These are phyloP conservation scores for Marcusenius ussheri DNA, from an alignment of 2,113 vertebrate genomes.

Conservation along the genomic window DNA sequence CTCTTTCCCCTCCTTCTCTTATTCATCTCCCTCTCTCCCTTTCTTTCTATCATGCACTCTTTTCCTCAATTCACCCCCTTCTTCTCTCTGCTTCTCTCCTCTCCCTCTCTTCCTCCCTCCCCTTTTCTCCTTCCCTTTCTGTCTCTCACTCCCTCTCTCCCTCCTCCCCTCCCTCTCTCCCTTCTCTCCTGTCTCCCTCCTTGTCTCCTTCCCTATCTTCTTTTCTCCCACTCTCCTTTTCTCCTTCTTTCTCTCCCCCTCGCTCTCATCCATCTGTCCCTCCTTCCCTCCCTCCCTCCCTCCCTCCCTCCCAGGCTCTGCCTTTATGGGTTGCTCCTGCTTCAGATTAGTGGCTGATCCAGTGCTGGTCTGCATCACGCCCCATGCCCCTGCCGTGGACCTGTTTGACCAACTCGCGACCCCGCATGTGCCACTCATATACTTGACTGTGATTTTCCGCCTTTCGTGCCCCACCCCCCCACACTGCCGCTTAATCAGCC, in stretches of 20 bases:
- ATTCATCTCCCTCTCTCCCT: not conserved
- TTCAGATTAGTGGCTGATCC: not conserved
- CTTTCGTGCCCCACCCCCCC: too few relatives aligned
- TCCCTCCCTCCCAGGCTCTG: not conserved
- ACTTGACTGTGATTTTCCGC: not conserved
- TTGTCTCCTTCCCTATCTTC: not conserved
- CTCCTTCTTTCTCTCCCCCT: not conserved
- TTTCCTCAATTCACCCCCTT: not conserved
- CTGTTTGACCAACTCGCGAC: not conserved
- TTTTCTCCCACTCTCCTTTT: not conserved
- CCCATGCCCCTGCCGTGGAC: not conserved
- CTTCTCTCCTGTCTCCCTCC: not conserved
- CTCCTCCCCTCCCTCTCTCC: not conserved
- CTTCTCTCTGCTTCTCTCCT: too few relatives aligned
- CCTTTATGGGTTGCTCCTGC: not conserved
- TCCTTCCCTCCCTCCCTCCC: too few relatives aligned
- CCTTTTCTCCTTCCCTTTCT: too few relatives aligned
- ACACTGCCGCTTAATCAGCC: not conserved
- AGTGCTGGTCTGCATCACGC: not conserved
- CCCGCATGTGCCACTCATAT: not conserved
- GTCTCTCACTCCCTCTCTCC: not conserved
- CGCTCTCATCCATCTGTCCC: too few relatives aligned
- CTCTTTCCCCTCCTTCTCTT: not conserved
- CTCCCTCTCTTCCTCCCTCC: not conserved
- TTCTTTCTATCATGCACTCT: not conserved